These are phyloP conservation scores for Microtus obscurus DNA, from an alignment of 2,797 vertebrate species.

Conservation along the genomic window DNA sequence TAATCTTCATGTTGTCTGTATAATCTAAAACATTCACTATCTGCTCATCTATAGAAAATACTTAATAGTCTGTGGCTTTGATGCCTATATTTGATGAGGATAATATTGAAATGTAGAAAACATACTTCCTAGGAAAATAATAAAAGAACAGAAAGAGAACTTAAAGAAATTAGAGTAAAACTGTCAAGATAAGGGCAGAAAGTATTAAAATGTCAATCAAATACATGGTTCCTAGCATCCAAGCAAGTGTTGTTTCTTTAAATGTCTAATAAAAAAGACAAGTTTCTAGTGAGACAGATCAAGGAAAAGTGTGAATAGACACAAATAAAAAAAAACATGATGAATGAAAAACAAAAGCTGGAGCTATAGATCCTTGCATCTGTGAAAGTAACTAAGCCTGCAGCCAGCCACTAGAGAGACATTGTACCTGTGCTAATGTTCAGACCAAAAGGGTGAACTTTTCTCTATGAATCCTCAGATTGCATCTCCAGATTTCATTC, in stretches of 20 bases:
- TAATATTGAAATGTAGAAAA: not conserved
- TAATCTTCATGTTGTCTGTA: not conserved
- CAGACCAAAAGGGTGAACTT: too few relatives aligned
- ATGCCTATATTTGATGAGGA: not conserved
- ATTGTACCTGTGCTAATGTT: too few relatives aligned
- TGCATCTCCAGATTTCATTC: too few relatives aligned
- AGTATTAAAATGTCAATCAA: constrained; percentile 68
- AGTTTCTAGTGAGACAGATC: constrained; percentile 44
- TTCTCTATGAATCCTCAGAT: too few relatives aligned
- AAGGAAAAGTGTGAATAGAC: not conserved
- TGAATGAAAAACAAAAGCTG: not conserved
- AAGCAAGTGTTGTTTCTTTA: constrained; percentile 59
- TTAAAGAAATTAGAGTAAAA: constrained; percentile 48
- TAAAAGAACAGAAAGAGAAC: constrained; percentile 3
- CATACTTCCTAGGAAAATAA: constrained; percentile 23
- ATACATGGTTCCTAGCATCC: constrained; percentile 39
- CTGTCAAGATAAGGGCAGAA: constrained; percentile 43
- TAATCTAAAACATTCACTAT: constrained; percentile 21
- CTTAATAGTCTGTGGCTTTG: not conserved
- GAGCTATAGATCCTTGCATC: not conserved
- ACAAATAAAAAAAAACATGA: constrained; percentile 20
- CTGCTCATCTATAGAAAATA: not conserved
- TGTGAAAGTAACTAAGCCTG: constrained; percentile 11
- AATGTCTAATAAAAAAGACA: constrained; percentile 61
- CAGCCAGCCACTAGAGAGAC: too few relatives aligned